Base-by-base conservation (phyloP, 2,113 vertebrate species). In the Connochaetes taurinus region DNA sequence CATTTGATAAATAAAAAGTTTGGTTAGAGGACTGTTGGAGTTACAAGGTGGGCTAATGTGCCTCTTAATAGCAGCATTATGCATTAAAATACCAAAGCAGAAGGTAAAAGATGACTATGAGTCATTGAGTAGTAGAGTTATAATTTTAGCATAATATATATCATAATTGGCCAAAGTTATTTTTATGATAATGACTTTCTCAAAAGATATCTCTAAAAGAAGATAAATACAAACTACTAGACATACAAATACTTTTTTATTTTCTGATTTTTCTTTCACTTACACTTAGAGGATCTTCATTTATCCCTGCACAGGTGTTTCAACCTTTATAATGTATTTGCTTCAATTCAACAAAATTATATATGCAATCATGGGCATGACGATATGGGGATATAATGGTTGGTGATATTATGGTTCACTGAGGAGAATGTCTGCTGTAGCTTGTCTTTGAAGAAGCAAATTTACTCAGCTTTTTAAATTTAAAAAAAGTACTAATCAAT, bases 151-250 rank as follows among this genome's bases (percentile, higher is more conserved):
- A 60, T 29, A 88, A 58, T 62, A 86, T 93, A 91, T 85, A 19
- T 64, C 85, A 90, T 82, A 92, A 94, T 87, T 92, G 55, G 86
- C 43, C 17, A 55, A 90, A 93, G 50, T 67, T 97, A 93, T 96
- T 93, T 93, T 98, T 94, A 95, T 98, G 94, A 10, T 97, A 97
- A 97, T 90, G 13, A 84, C 11, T 29, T 92, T 90, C 27, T 93
- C 78, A 82, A 88, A 85, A 91, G 58, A 31, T 33, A 29, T 23
- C 50, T 74, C 13, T 93, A 40, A 80, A 96, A 93, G 58, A 64
- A 93, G 60, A 87, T 87, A 45, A 81, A 91, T 64, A 64, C 36
- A 85, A 96, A 74, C 11, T 58, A 12, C n/a, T 85, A 52, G 85
- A 96, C 92, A 88, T 71, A 95, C 14, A 96, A 62, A 52, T 62